phyloP scores from a whole-genome alignment of 2,888 invertebrate genomes.

The Aplocera efformata region DNA sequence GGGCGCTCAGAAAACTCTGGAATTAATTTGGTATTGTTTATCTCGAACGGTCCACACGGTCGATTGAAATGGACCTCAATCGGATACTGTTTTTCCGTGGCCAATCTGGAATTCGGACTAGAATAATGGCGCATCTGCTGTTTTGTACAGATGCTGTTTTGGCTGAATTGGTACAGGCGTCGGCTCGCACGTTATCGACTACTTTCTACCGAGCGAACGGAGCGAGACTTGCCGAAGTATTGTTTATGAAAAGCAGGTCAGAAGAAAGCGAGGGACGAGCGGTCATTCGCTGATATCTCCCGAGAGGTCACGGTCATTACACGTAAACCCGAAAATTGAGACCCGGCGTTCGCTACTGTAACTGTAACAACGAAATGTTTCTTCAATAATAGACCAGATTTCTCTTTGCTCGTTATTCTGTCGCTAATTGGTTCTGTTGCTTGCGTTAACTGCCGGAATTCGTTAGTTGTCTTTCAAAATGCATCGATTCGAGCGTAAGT shows the following conservation, averaged over 20 bases:
- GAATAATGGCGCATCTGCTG: constrained; percentile 30
- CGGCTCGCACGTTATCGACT: constrained; percentile 58
- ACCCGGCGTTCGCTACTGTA: constrained; percentile 44
- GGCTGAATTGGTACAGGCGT: constrained; percentile 45
- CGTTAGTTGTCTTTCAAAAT: constrained; percentile 39
- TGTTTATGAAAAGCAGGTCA: constrained; percentile 79
- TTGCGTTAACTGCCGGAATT: constrained; percentile 40
- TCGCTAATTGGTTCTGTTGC: constrained; percentile 51
- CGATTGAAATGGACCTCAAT: constrained; percentile 39
- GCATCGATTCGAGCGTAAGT: constrained; percentile 29
- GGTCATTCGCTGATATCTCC: constrained; percentile 70
- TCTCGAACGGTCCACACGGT: constrained; percentile 41
- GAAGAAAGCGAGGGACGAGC: constrained; percentile 73
- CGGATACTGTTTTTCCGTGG: constrained; percentile 41
- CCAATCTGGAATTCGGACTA: constrained; percentile 39
- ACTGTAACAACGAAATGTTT: constrained; percentile 48
- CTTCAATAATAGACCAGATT: constrained; percentile 61
- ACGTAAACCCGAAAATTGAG: constrained; percentile 49
- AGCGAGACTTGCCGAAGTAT: constrained; percentile 65
- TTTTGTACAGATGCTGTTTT: constrained; percentile 35
- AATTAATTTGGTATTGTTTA: constrained; percentile 26
- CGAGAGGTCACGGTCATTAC: constrained; percentile 74
- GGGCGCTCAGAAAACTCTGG: constrained; percentile 31
- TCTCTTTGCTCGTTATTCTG: constrained; percentile 58
- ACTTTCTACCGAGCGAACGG: constrained; percentile 69